These are phyloP conservation scores for Camponotus vicinus DNA, from an alignment of 1,140 invertebrate genomes.

Conservation along the genomic window DNA sequence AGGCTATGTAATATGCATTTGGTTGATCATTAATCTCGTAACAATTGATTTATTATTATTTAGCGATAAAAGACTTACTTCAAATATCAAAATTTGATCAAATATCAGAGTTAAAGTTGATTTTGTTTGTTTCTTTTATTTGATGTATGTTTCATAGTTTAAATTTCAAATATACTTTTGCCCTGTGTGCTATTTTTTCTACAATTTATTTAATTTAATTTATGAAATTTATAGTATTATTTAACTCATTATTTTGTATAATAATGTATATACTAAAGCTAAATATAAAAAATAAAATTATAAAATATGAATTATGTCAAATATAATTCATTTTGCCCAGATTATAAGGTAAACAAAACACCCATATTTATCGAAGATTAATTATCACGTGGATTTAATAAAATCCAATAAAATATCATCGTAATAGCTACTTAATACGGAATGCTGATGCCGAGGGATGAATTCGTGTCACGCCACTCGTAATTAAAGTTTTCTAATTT, in stretches of 20 bases:
- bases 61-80: background rate
- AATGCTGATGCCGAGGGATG: background rate
- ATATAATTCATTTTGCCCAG: background rate
- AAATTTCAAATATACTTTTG: constrained; percentile 2
- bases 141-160: background rate
- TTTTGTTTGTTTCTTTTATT: background rate
- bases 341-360: background rate
- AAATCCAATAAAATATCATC: constrained; percentile 29
- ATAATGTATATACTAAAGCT: background rate
- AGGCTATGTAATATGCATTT: background rate
- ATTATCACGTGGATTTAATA: constrained; percentile 18
- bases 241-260: background rate
- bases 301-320: background rate
- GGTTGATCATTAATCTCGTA: background rate
- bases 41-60: background rate
- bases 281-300: too few species aligned
- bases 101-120: background rate
- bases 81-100: background rate
- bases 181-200: background rate
- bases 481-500: constrained; percentile 61
- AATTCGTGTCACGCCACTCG: background rate
- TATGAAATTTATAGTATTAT: background rate
- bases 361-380: constrained; percentile 8
- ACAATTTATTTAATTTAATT: constrained; percentile 24
- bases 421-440: background rate